Evolutionary conservation across 2,113 vertebrate genomes (phyloP), one percentile per base, ranked within the genome.

Genomic region (Malaclemys terrapin): DNA sequence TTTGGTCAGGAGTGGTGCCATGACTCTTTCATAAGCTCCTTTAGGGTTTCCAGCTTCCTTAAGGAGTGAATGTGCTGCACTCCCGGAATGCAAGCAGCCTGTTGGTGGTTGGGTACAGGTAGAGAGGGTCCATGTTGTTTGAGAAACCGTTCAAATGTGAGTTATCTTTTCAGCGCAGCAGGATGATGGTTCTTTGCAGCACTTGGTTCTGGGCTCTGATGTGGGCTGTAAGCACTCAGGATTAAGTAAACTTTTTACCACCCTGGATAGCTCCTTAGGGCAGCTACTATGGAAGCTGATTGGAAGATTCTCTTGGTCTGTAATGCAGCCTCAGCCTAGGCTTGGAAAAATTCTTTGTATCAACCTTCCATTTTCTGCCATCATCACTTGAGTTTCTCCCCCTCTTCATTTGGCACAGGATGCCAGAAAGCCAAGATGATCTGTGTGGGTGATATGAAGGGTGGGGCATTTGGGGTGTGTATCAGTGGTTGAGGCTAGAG

Each of bases 381-480:
- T 45, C 50, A 57, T 31, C 4, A 75, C 10, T 85, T 16, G 2
- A 29, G 2, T 88, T 88, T 75, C 38, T 76, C 27, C 22, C 25
- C 14, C 8, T 0, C 1, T 50, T 45, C 12, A 45, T 24, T 14
- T 95, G 57, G 5, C 0, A 0, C 14, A 47, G 0, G 1, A 49
- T 57, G 29, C n/a, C 79, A 88, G 72, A 83, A 45, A 80, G 12
- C 49, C 16, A 78, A 8, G 38, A 25, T 56, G 22, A 65, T 1
- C 2, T 62, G 38, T 78, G 81, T 42, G 53, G 10, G 5, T 65
- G 87, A 56, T 42, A 35, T 47, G 42, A 50, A 62, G 47, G 76
- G 82, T 84, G 87, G 38, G 22, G 22, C 38, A 24, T 76, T 72
- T 72, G n/a, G 20, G 69, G 69, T n/a, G 56, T 24, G 35, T 88